These are phyloP conservation scores for Tipula unca DNA, from an alignment of 2,888 invertebrate genomes.

Conservation along the genomic window DNA sequence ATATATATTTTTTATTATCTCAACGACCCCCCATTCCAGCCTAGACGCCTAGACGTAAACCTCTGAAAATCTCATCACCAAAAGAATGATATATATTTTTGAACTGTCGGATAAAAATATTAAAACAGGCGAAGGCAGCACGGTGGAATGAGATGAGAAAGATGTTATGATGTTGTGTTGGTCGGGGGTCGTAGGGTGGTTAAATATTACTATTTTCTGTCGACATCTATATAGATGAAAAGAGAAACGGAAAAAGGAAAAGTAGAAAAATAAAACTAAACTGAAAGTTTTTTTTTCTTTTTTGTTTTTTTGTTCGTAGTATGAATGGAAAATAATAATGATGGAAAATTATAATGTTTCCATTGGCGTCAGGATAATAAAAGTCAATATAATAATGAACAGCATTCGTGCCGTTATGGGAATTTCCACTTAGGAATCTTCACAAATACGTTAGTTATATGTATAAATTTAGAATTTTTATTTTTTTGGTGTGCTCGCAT, in stretches of 20 bases:
- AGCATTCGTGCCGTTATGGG: slow-evolving; percentile 8
- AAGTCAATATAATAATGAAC: slow-evolving; percentile 8
- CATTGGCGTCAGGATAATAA: neutral
- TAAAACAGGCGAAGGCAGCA: neutral
- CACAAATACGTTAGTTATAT: neutral
- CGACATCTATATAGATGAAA: slow-evolving; percentile 2
- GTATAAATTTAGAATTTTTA: neutral
- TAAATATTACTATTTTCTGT: neutral
- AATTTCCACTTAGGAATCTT: neutral
- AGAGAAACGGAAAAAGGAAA: slow-evolving; percentile 14
- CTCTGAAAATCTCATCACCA: neutral
- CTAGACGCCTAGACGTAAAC: slow-evolving; percentile 15
- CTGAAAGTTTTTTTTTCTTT: neutral
- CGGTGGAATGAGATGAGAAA: neutral
- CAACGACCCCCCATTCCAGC: neutral
- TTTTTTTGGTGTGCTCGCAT: neutral
- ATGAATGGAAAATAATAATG: neutral
- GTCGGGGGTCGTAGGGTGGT: neutral
- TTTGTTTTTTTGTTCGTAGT: neutral
- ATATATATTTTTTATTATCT: neutral
- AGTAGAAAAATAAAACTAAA: neutral
- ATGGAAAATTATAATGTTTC: neutral
- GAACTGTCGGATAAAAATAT: slow-evolving; percentile 8
- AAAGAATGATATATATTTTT: neutral
- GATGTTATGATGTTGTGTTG: neutral